Evolutionary conservation across 2,113 vertebrate species (phyloP).

Genomic region (Meles meles): DNA sequence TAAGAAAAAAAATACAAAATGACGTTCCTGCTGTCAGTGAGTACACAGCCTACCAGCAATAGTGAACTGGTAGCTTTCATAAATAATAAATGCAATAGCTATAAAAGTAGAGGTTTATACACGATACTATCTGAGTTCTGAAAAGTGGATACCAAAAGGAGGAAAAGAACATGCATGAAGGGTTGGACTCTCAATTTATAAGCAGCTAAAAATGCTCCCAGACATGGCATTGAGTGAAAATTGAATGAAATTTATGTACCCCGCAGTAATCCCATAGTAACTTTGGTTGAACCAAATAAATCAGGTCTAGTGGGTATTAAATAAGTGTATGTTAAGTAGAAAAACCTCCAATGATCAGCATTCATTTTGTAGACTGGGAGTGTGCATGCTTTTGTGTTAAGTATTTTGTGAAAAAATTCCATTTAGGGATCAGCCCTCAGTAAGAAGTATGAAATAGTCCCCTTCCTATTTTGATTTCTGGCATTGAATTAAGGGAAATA

Average conservation of each 20-base stretch:
- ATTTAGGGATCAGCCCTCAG: background rate
- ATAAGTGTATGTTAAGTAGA: background rate
- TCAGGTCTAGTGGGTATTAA: slow-evolving; percentile 26
- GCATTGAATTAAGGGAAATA: slow-evolving; percentile 25
- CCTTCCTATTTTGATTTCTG: slow-evolving; percentile 13
- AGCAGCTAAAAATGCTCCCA: background rate
- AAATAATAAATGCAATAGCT: background rate
- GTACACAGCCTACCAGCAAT: background rate
- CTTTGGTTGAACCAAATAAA: slow-evolving; percentile 13
- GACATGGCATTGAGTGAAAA: background rate
- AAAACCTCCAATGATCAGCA: background rate
- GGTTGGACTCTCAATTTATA: background rate
- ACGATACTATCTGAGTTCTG: background rate
- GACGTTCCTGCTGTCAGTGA: background rate
- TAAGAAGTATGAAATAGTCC: background rate
- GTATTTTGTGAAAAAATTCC: slow-evolving; percentile 27
- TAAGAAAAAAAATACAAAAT: background rate
- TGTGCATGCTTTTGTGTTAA: background rate
- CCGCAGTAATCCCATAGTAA: background rate
- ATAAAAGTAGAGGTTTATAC: background rate
- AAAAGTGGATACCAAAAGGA: background rate
- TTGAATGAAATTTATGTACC: background rate
- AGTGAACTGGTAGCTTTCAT: background rate
- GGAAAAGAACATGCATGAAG: background rate
- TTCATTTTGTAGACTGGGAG: background rate